These are phyloP conservation scores for Pollachius pollachius DNA, from an alignment of 2,113 vertebrate genomes.

Conservation along the genomic window DNA sequence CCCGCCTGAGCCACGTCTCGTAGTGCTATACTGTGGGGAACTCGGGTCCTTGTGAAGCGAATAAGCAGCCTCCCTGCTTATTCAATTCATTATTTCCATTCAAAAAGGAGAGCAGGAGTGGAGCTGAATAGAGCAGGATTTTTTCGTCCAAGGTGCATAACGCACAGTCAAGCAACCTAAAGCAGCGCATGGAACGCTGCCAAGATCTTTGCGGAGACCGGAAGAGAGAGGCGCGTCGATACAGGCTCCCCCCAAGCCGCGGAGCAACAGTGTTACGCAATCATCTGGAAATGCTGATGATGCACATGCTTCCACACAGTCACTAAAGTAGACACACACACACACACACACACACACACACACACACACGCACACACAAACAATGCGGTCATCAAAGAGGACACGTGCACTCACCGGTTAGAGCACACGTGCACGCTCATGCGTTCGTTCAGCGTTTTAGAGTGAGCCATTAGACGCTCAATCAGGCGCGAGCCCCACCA, in stretches of 20 bases:
- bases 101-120: constrained; percentile 55
- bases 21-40: constrained; percentile 9
- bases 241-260: constrained; percentile 6
- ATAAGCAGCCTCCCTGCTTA: not conserved
- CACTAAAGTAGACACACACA: constrained; percentile 10
- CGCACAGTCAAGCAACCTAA: not conserved
- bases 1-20: constrained; percentile 7
- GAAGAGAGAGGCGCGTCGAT: no score
- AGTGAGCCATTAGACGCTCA: constrained; percentile 70
- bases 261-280: constrained; percentile 29
- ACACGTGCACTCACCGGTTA: constrained; percentile 19
- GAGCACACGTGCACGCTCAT: constrained; percentile 26
- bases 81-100: constrained; percentile 48
- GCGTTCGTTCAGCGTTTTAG: constrained; percentile 65
- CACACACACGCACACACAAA: constrained; percentile 7
- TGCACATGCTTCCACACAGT: constrained; percentile 1
- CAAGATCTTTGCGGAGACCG: no score
- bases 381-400: constrained; percentile 34
- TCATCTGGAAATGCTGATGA: constrained; percentile 43
- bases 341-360: constrained; percentile 21
- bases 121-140: no score
- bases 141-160: constrained; percentile 30
- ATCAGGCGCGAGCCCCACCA: constrained; percentile 60
- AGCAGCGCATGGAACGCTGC: constrained; percentile 17
- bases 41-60: not conserved